Conservation (phyloP, 2,888 invertebrate genomes). For the Callyntrura guangdongensis region DNA sequence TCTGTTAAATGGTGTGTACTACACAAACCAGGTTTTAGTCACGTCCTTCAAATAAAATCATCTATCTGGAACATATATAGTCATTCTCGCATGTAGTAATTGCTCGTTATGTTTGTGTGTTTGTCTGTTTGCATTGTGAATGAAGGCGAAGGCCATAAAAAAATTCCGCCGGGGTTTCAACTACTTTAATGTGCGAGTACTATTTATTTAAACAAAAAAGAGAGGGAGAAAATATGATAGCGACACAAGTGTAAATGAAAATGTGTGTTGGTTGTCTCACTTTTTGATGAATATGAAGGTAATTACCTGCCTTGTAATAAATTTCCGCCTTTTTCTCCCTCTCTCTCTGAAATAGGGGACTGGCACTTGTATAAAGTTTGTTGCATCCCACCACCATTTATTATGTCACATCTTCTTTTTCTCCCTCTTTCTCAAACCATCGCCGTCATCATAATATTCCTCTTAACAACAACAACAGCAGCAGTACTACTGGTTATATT, state of each 20-base stretch:
- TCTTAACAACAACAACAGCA: too few species aligned
- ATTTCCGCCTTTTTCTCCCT: conserved; percentile 71
- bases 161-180: background rate
- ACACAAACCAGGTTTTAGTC: conserved; percentile 6
- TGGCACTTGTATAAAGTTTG: background rate
- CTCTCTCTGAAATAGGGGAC: background rate
- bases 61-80: conserved; percentile 8
- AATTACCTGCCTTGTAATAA: conserved; percentile 67
- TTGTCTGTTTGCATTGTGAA: background rate
- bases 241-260: background rate
- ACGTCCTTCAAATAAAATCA: conserved; percentile 21
- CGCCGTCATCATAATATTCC: background rate
- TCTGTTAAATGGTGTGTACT: too few species aligned
- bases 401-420: conserved; percentile 45
- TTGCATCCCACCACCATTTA: conserved; percentile 14
- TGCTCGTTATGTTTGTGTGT: too few species aligned
- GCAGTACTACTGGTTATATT: too few species aligned
- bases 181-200: background rate
- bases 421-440: background rate
- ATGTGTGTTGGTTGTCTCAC: conserved; percentile 38
- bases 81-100: background rate
- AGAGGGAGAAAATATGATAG: background rate
- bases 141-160: conserved; percentile 3
- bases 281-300: conserved; percentile 63
- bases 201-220: conserved; percentile 26